phyloP scores from a whole-genome alignment of 2,797 vertebrate genomes.

The Cercopithecus diana region DNA sequence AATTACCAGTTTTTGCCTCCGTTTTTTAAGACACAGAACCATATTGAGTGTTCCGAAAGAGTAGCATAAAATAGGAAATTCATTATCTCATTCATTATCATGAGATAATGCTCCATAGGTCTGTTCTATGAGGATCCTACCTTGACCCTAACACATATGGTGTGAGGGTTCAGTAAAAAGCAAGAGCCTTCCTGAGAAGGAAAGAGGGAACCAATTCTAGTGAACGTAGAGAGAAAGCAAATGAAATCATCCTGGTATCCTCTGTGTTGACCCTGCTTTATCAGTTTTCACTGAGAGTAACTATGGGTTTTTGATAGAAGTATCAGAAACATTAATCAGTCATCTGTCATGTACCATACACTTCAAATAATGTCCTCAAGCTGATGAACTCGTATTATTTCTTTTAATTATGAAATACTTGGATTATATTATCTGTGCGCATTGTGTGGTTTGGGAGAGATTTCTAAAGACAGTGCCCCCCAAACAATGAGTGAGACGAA shows the following conservation, averaged over 20 bases:
- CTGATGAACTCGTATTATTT: not conserved
- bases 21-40: not conserved
- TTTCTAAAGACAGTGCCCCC: not conserved
- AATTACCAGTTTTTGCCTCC: not conserved
- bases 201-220: not conserved
- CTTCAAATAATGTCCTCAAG: not conserved
- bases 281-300: not conserved
- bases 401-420: not conserved
- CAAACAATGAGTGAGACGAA: not conserved
- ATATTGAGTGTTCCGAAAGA: not conserved
- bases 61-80: not conserved
- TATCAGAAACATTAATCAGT: not conserved
- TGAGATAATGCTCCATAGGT: not conserved
- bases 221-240: not conserved
- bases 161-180: not conserved
- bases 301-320: not conserved
- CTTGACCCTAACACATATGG: rapidly evolving
- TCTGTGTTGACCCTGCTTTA: not conserved
- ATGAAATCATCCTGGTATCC: not conserved
- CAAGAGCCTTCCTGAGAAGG: too few relatives aligned
- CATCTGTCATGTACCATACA: not conserved
- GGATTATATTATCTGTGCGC: not conserved
- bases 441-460: not conserved
- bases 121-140: rapidly evolving
- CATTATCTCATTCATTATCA: too few relatives aligned